These are phyloP conservation scores for Troides helena DNA, from an alignment of 2,888 invertebrate genomes.

Conservation along the genomic window DNA sequence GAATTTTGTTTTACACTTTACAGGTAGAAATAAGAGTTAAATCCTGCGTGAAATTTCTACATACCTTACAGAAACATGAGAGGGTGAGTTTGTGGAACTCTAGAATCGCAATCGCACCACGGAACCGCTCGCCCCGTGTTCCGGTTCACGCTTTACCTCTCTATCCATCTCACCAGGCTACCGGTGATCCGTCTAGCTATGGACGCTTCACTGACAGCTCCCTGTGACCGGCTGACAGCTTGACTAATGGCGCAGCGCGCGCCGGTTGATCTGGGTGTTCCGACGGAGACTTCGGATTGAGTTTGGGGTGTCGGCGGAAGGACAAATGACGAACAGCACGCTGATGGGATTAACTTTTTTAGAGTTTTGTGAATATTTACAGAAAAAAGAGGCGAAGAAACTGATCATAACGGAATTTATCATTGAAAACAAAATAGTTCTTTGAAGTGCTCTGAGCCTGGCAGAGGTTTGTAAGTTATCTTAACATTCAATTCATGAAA, in stretches of 20 bases:
- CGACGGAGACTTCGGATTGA: slow-evolving; percentile 51
- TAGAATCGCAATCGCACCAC: slow-evolving; percentile 7
- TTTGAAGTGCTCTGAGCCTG: no score
- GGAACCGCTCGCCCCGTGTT: slow-evolving; percentile 24
- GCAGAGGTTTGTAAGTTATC: no score
- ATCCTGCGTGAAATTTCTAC: no score
- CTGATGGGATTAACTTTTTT: slow-evolving; percentile 14
- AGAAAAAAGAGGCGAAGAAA: not conserved
- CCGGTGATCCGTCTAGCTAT: slow-evolving; percentile 57
- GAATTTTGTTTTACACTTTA: no score
- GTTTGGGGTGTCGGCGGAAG: slow-evolving; percentile 54
- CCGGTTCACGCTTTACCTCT: slow-evolving; percentile 29
- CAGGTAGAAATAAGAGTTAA: no score
- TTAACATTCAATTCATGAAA: no score
- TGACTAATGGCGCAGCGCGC: slow-evolving; percentile 69
- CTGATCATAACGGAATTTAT: no score
- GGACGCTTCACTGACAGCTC: slow-evolving; percentile 72
- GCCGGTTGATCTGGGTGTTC: slow-evolving; percentile 50
- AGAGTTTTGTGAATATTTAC: not conserved
- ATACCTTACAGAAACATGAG: no score
- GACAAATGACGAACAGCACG: slow-evolving; percentile 26
- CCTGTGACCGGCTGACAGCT: slow-evolving; percentile 66
- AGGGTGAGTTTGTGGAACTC: no score
- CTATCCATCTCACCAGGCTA: slow-evolving; percentile 50
- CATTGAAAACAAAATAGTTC: no score